Evolutionary conservation across 2,888 invertebrate species (phyloP).

Genomic region (Graphium colonna): DNA sequence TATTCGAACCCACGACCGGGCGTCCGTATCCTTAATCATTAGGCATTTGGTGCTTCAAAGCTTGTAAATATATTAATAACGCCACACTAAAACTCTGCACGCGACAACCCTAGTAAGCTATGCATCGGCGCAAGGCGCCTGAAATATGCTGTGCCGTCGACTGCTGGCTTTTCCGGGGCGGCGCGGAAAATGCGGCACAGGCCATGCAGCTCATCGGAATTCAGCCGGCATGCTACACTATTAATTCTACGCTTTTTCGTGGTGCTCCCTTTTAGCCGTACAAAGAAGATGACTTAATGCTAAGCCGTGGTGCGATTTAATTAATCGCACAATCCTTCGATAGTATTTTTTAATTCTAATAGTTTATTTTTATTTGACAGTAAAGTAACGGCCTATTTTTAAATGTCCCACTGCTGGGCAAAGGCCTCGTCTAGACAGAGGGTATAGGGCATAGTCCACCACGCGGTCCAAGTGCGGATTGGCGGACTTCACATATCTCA

Average conservation of each 20-base stretch:
- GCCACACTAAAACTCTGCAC: no score
- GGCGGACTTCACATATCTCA: no score
- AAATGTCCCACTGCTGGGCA: no score
- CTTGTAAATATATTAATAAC: no score
- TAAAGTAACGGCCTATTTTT: no score
- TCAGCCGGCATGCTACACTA: slow-evolving; percentile 10
- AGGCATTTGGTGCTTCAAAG: no score
- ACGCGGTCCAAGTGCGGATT: no score
- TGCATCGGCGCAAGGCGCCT: slow-evolving; percentile 14
- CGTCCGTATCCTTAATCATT: no score
- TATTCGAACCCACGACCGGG: no score
- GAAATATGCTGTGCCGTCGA: slow-evolving; percentile 11
- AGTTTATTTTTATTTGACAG: not conserved
- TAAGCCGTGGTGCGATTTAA: no score
- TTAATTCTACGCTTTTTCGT: slow-evolving; percentile 1
- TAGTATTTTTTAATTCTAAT: not conserved
- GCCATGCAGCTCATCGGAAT: slow-evolving; percentile 11
- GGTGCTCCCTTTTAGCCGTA: not conserved
- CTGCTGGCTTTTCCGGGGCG: slow-evolving; percentile 18
- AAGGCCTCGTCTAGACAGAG: no score
- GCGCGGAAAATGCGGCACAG: slow-evolving; percentile 17
- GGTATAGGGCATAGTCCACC: no score
- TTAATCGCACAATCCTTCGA: not conserved
- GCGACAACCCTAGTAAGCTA: slow-evolving; percentile 14
- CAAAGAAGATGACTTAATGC: not conserved